phyloP scores from a whole-genome alignment of 2,888 invertebrate species.

The Eremobia ochroleuca region DNA sequence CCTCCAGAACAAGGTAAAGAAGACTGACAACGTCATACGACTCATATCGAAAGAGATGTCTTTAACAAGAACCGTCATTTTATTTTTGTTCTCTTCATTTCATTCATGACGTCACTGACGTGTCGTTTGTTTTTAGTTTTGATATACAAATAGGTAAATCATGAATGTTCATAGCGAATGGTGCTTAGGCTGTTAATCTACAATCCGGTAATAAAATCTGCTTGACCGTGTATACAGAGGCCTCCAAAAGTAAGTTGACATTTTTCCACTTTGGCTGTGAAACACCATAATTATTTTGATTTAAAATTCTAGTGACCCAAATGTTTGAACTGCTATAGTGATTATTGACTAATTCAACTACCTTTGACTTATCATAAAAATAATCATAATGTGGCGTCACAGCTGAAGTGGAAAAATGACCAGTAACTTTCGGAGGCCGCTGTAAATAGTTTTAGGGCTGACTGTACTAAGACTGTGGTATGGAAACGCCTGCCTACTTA shows the following conservation, averaged over 20 bases:
- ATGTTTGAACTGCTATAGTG: background rate
- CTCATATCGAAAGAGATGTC: background rate
- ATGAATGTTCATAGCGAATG: background rate
- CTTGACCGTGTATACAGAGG: background rate
- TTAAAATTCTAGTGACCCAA: background rate
- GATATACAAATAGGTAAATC: background rate
- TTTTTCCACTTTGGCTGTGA: background rate
- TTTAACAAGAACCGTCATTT: background rate
- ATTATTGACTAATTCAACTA: background rate
- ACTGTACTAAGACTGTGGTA: constrained; percentile 42
- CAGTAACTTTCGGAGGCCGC: too few relatives aligned
- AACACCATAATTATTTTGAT: background rate
- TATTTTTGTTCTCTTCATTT: too few relatives aligned
- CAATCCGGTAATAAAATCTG: background rate
- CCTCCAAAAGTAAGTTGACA: background rate
- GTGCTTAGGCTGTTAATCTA: background rate
- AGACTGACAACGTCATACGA: background rate
- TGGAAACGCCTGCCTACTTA: constrained; percentile 65
- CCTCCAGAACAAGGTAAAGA: background rate
- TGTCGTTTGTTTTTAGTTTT: too few relatives aligned
- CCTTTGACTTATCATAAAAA: background rate
- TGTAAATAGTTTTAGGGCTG: background rate
- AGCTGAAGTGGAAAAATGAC: too few relatives aligned
- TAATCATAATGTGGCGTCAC: background rate
- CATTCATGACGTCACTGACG: too few relatives aligned